Conservation (phyloP, 1,140 invertebrate species). For the Rhyacophila brunnea region DNA sequence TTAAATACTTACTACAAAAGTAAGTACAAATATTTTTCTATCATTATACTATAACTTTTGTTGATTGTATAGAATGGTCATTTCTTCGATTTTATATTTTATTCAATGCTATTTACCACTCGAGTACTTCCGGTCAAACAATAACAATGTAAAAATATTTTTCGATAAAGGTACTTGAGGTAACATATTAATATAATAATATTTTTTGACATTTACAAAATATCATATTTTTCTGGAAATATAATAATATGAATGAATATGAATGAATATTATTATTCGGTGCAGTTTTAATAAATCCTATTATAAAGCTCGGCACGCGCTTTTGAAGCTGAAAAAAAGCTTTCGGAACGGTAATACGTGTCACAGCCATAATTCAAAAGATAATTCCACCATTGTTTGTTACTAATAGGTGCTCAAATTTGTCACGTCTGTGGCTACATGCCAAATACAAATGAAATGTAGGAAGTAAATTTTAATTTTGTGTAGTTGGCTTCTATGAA, state of each 20-base stretch:
- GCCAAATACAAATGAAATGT: too few relatives aligned
- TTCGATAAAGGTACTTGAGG: too few relatives aligned
- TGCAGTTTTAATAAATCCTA: constrained; percentile 32
- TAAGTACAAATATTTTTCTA: too few relatives aligned
- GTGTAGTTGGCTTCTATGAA: too few relatives aligned
- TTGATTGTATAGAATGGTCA: too few relatives aligned
- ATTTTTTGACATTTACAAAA: neutral
- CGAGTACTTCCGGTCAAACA: constrained; percentile 1
- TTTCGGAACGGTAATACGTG: constrained; percentile 15
- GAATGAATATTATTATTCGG: constrained; percentile 18
- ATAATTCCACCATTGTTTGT: constrained; percentile 24
- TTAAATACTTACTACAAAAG: too few relatives aligned
- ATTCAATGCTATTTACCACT: neutral
- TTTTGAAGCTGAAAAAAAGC: constrained; percentile 6
- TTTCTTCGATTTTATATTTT: too few relatives aligned
- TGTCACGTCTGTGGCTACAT: neutral
- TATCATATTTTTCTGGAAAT: neutral
- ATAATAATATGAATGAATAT: neutral
- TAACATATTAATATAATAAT: too few relatives aligned
- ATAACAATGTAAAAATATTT: too few relatives aligned
- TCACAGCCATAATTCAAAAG: constrained; percentile 18
- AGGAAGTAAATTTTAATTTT: too few relatives aligned
- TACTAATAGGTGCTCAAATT: constrained; percentile 8
- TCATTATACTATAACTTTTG: too few relatives aligned
- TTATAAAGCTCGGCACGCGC: constrained; percentile 25